Evolutionary conservation across 1,140 invertebrate genomes (phyloP).

Genomic region (Batillaria attramentaria): DNA sequence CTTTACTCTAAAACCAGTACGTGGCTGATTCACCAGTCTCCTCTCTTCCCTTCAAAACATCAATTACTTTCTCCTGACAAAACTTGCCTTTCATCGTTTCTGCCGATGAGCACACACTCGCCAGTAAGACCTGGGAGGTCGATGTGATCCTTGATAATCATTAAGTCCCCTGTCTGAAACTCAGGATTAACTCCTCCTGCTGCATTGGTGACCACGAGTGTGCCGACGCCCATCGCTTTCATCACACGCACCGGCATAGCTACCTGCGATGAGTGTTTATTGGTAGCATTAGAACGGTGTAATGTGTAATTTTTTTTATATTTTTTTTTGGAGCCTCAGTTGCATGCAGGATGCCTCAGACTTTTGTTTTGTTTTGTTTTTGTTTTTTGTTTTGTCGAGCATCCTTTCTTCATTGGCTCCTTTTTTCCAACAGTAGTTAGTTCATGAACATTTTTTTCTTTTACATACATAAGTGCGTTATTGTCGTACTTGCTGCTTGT

Average conservation of each 20-base stretch:
- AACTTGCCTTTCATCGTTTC: constrained; percentile 88
- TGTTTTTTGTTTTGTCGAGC: too few relatives aligned
- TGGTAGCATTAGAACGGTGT: too few relatives aligned
- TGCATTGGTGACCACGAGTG: constrained; percentile 93
- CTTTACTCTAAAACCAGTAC: background rate
- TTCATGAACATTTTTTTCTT: too few relatives aligned
- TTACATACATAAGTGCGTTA: too few relatives aligned
- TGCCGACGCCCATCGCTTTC: constrained; percentile 90
- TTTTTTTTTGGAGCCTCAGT: constrained; percentile 4
- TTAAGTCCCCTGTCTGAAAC: constrained; percentile 92
- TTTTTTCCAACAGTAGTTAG: too few relatives aligned
- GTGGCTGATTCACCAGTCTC: background rate
- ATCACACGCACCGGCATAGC: constrained; percentile 95
- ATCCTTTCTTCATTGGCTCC: too few relatives aligned
- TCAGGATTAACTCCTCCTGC: constrained; percentile 91
- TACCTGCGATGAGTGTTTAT: too few relatives aligned
- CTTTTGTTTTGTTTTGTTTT: too few relatives aligned
- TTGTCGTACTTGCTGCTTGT: too few relatives aligned
- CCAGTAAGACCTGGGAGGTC: constrained; percentile 88
- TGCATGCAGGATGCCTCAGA: background rate
- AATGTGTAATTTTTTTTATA: background rate
- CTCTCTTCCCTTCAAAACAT: background rate
- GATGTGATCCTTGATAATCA: constrained; percentile 97
- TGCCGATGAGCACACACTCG: constrained; percentile 91
- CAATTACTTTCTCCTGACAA: background rate